Base-by-base conservation (phyloP, 2,797 vertebrate species). In the Malurus leucopterus region DNA sequence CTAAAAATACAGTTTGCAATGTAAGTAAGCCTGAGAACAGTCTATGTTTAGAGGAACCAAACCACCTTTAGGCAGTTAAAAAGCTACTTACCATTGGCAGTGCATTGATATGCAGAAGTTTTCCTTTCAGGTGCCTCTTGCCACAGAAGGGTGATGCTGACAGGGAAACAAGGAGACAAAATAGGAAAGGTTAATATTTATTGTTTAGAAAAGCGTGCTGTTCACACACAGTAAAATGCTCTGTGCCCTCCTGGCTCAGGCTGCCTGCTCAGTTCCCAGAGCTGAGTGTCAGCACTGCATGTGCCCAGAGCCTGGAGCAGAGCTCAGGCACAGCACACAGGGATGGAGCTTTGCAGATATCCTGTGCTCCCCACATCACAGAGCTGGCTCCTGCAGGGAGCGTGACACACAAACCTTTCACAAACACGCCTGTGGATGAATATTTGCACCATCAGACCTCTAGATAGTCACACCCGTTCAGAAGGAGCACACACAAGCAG, bases 41-140 rank as follows among this genome's bases (percentile, higher is more conserved):
- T 4, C 2, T 2, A 2, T 32, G 50, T 86, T 76, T 57, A 71
- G n/a, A 93, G 43, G 55, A 84, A 82, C 50, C 53, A 74, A 16
- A 44, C 9, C 38, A 68, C 47, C 18, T 67, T 21, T 1, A 38
- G 20, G 21, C 50, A 36, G 43, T 62, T 47, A 17, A 51, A 62
- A 65, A 72, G 44, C 87, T 71, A 80, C 95, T 96, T 96, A 97
- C 97, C 97, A 97, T 97, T 98, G 97, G 97, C 96, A 97, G 97
- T 95, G 97, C 97, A 98, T 98, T 97, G 97, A 98, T 96, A 96
- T 95, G 89, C 81, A 32, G 93, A 96, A 91, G 94, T 93, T 93
- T 95, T 95, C 93, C 96, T 96, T 81, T 94, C 89, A 46, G 79
- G 91, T 84, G 71, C 89, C 90, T 69, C 96, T 96, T 95, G 95